Evolutionary conservation across 1,140 invertebrate genomes (phyloP), one percentile per base, ranked within the genome.

Genomic region (Dreissena polymorpha): DNA sequence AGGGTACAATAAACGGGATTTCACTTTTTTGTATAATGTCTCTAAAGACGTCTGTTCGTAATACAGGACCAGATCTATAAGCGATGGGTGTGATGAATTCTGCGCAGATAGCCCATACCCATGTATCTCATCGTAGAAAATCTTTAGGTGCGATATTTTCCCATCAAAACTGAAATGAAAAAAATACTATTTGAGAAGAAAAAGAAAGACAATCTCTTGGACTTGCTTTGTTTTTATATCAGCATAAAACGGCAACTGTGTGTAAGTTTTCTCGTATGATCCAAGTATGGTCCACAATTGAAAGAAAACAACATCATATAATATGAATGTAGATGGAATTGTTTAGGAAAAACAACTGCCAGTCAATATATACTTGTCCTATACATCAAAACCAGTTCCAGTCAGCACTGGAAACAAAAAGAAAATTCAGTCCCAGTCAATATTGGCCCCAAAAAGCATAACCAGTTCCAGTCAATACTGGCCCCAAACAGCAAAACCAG

Each of bases 31-130:
- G 92, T 99, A 99, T 92, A 99, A 97, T 91, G 98, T 97, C 91
- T 98, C 97, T 83, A 99, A 94, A 0, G 97, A 98, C 91, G 97
- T 98, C 85, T 95, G 95, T 78, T 97, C 96, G 92, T 99, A 99
- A 92, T 99, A 97, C 63, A 98, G 93, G 71, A 99, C 97, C 84
- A 99, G 94, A 87, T 96, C 96, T 89, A 96, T 96, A 7, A 97
- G 93, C 10, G 96, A 95, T 67, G 95, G 94, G 91, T 98, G 97
- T 83, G 98, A 97, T 91, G 97, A 97, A 92, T 97, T 98, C 13
- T 97, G 97, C 88, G 98, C 97, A 0, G 97, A 97, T 93, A 99
- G 98, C 21, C 98, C 98, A 70, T 87, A 91, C 16, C 97, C 97
- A 83, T 95, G 94, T 85, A 96, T 95, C 85, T 97, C 95, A 39